Evolutionary conservation across 1,140 invertebrate genomes (phyloP).

Genomic region (Laodelphax striatellus): DNA sequence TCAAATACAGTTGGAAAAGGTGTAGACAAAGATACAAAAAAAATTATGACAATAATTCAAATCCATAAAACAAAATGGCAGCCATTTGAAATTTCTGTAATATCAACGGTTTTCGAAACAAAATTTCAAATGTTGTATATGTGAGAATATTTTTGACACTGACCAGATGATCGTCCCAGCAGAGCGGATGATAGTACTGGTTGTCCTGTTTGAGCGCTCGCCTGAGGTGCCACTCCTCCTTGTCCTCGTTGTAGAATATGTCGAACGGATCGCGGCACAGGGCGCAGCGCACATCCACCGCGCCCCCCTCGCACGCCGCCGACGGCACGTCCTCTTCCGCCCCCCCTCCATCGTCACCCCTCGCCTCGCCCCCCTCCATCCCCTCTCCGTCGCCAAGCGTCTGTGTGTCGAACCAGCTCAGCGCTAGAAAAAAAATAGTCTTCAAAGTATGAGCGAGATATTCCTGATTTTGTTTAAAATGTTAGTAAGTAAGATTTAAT

Average conservation of each 20-base stretch:
- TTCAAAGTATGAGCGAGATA: too few species aligned
- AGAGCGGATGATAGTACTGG: conserved; percentile 80
- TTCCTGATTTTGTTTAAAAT: too few species aligned
- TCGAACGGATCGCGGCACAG: conserved; percentile 87
- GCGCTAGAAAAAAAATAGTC: conserved; percentile 43
- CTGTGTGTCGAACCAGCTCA: conserved; percentile 78
- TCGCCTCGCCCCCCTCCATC: conserved; percentile 27
- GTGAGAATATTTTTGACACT: conserved; percentile 13
- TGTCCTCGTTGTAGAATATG: conserved; percentile 89
- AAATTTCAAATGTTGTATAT: too few species aligned
- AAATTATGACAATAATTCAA: too few species aligned
- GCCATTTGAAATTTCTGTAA: too few species aligned
- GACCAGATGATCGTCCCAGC: conserved; percentile 81
- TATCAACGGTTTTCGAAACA: too few species aligned
- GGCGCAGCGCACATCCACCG: conserved; percentile 54
- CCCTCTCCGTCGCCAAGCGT: conserved; percentile 4
- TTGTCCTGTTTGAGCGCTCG: conserved; percentile 67
- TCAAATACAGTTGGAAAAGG: too few species aligned
- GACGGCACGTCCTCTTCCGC: conserved; percentile 41
- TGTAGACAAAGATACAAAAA: too few species aligned
- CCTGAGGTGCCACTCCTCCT: conserved; percentile 88
- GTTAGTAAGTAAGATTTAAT: too few species aligned
- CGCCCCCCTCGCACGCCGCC: conserved; percentile 43
- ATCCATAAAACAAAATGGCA: too few species aligned
- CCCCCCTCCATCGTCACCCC: conserved; percentile 32